Conservation (phyloP, 2,113 vertebrate genomes). For the Laticauda laticaudata region DNA sequence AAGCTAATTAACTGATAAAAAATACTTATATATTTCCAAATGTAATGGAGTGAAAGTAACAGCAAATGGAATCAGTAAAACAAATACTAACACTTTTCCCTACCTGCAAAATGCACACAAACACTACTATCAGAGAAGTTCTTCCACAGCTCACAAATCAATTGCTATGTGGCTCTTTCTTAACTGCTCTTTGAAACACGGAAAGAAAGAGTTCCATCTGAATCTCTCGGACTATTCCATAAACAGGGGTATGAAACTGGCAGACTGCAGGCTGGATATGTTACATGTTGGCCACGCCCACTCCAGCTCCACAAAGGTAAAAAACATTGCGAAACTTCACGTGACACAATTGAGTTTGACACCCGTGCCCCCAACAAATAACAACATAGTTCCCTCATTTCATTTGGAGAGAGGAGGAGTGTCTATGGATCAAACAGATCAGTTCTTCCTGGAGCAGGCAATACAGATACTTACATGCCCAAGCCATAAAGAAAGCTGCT, state of each 20-base stretch:
- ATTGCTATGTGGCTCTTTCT: neutral
- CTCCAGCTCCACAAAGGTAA: too few species aligned
- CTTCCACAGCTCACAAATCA: neutral
- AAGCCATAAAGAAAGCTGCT: neutral
- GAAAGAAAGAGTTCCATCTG: neutral
- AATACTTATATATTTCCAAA: neutral
- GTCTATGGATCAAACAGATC: neutral
- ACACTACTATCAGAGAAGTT: neutral
- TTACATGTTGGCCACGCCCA: too few species aligned
- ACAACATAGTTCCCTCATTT: neutral
- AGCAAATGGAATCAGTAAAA: neutral
- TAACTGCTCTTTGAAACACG: neutral
- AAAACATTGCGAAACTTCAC: too few species aligned
- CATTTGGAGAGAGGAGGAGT: neutral
- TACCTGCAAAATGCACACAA: neutral
- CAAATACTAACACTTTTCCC: neutral
- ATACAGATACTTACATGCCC: neutral
- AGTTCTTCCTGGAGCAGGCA: neutral
- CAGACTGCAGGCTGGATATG: too few species aligned
- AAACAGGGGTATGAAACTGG: too few species aligned
- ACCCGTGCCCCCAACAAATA: neutral
- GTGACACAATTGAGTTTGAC: too few species aligned
- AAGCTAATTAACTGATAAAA: neutral
- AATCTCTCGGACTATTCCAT: neutral
- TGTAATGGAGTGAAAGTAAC: neutral